Evolutionary conservation across 2,113 vertebrate species (phyloP), one percentile per base, ranked within the genome.

Genomic region (Notarius quadriscutis): DNA sequence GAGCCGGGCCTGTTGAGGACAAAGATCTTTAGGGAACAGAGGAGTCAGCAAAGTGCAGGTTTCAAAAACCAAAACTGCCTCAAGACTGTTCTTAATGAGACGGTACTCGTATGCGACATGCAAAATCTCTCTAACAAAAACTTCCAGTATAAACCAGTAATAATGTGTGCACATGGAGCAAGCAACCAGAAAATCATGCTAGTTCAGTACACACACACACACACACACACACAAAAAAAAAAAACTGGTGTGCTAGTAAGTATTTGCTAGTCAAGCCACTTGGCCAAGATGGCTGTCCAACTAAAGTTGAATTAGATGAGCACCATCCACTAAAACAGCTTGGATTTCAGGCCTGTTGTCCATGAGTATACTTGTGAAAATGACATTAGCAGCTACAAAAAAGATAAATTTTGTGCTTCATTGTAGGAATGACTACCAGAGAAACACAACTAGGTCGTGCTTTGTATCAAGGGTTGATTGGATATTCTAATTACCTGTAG

Each of bases 1-100:
- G 87, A 88, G 81, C 51, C 74, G 22, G 82, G 62, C n/a, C 90
- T 91, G 87, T 82, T 58, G 83, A 83, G 6, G 75, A 88, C 20
- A 87, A 57, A 84, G 60, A 65, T 41, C 17, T 41, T 58, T 58
- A 57, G 11, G 1, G 14, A 86, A 27, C 0, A 75, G 9, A 85
- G 8, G 69, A 67, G 34, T 5, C 17, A 1, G 15, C 30, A 81
- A 89, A 34, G 53, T 62, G 83, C 57, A 57, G 18, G 27, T 51
- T 85, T 79, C 6, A 75, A 57, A 84, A 69, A 9, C 8, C 41
- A 25, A 25, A n/a, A n/a, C 20, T 51, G 74, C 74, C 74, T 5
- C 20, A 63, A 48, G 12, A 27, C 30, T 60, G 14, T 48, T n/a
- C 80, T 63, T 81, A 60, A 86, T 7, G 58, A 20, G 22, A 14